Percentiles rank a stretch among this genome's conserved stretches.
Evolutionary conservation across 2,888 invertebrate genomes (phyloP).

Genomic region (Clivina fossor): DNA sequence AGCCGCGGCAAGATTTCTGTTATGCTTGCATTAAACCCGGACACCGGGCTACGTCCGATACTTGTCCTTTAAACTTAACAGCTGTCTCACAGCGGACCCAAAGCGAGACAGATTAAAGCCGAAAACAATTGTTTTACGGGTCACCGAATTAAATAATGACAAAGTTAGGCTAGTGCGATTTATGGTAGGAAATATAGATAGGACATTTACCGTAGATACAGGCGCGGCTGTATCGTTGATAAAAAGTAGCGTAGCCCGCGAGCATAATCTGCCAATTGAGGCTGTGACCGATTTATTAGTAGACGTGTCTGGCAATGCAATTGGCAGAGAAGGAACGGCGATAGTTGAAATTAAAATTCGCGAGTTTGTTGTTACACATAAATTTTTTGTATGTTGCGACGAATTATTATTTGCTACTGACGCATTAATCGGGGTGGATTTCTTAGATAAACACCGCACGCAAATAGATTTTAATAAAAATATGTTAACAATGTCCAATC

Average conservation of each 20-base stretch:
- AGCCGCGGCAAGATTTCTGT: constrained; percentile 4
- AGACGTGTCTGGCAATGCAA: constrained; percentile 9
- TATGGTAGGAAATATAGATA: neutral
- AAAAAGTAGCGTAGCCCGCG: neutral
- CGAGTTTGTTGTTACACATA: neutral
- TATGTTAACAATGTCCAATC: too few relatives aligned
- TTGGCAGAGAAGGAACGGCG: neutral
- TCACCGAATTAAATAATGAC: neutral
- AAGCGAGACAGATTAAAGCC: neutral
- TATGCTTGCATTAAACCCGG: constrained; percentile 7
- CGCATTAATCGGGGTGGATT: constrained; percentile 17
- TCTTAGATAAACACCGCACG: constrained; percentile 8
- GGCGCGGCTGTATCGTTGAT: constrained; percentile 11
- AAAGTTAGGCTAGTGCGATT: neutral
- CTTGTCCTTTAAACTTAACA: constrained; percentile 8
- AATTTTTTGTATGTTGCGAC: constrained; percentile 11
- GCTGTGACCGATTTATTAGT: constrained; percentile 1
- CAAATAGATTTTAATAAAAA: constrained; percentile 4
- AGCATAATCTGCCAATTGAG: neutral
- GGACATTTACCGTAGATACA: constrained; percentile 1
- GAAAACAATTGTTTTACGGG: neutral
- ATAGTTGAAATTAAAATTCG: neutral
- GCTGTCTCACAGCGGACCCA: constrained; percentile 5
- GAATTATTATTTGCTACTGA: constrained; percentile 7
- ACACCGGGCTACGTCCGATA: neutral